These are phyloP conservation scores for Pseudorhombus dupliciocellatus DNA, from an alignment of 2,113 vertebrate species.

Conservation along the genomic window DNA sequence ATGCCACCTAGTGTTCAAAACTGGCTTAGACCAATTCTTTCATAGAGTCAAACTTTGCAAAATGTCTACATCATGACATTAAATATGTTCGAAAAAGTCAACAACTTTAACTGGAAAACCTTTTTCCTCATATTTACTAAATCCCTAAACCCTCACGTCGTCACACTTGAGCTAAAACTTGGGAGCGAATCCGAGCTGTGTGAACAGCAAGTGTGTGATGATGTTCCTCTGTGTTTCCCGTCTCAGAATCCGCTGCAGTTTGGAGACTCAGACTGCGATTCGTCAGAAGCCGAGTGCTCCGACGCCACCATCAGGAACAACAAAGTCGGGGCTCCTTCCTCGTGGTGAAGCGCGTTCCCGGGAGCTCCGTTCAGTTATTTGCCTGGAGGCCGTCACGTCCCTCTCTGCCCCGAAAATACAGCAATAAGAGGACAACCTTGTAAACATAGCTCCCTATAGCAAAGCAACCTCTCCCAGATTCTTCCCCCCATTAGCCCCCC, in stretches of 20 bases:
- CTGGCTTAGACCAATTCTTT: too few species aligned
- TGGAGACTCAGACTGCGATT: constrained; percentile 93
- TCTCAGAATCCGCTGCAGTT: constrained; percentile 93
- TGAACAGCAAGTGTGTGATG: background rate
- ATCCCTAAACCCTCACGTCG: too few species aligned
- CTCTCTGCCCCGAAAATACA: constrained; percentile 65
- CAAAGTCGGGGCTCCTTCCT: constrained; percentile 90
- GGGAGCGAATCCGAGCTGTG: background rate
- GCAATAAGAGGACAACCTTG: constrained; percentile 72
- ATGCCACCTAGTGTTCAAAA: too few species aligned
- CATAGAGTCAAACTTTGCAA: too few species aligned
- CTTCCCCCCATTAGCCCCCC: constrained; percentile 7
- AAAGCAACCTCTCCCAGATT: constrained; percentile 56
- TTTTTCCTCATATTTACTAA: too few species aligned
- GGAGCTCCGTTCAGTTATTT: constrained; percentile 33
- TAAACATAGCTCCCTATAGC: constrained; percentile 58
- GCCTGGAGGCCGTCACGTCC: constrained; percentile 60
- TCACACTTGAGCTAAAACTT: too few species aligned
- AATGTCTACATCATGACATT: too few species aligned
- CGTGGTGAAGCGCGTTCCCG: constrained; percentile 86
- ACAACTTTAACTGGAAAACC: too few species aligned
- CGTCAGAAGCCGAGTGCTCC: constrained; percentile 96
- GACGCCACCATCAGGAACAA: constrained; percentile 96
- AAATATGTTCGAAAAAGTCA: too few species aligned
- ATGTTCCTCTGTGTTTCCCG: background rate